Evolutionary conservation across 2,113 vertebrate species (phyloP).

Genomic region (Poecile atricapillus): DNA sequence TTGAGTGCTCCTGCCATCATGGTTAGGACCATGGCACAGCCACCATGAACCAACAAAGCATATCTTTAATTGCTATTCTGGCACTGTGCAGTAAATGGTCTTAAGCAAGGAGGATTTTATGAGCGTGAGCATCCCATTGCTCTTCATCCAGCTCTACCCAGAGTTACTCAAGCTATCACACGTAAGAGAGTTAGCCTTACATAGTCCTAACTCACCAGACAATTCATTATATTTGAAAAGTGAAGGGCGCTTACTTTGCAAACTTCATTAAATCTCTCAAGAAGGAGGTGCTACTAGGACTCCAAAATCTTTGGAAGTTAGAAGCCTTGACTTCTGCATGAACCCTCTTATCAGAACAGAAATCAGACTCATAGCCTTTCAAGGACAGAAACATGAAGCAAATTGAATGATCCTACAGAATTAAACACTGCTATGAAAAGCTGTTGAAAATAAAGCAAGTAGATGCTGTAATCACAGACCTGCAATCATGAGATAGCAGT

Average conservation of each 20-base stretch:
- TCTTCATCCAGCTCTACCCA: not conserved
- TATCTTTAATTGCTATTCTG: not conserved
- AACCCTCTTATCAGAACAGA: not conserved
- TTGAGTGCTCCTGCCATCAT: rapidly evolving
- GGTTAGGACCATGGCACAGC: rapidly evolving
- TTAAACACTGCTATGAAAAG: conserved; percentile 35
- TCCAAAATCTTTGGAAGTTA: not conserved
- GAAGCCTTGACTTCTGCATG: not conserved
- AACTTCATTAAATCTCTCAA: not conserved
- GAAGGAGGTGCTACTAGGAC: not conserved
- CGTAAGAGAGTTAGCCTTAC: not conserved
- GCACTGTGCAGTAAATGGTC: not conserved
- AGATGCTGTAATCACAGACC: not conserved
- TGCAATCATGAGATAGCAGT: not conserved
- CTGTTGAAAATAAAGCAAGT: conserved; percentile 45
- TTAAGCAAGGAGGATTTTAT: not conserved
- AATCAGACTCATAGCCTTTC: conserved; percentile 55
- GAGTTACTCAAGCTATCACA: not conserved
- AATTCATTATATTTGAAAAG: not conserved
- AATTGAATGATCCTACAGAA: conserved; percentile 50
- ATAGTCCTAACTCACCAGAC: not conserved
- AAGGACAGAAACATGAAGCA: conserved; percentile 59
- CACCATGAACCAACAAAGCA: not conserved
- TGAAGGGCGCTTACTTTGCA: not conserved
- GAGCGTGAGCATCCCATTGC: not conserved